phyloP scores from a whole-genome alignment of 2,888 invertebrate genomes.

The Lypha dubia region DNA sequence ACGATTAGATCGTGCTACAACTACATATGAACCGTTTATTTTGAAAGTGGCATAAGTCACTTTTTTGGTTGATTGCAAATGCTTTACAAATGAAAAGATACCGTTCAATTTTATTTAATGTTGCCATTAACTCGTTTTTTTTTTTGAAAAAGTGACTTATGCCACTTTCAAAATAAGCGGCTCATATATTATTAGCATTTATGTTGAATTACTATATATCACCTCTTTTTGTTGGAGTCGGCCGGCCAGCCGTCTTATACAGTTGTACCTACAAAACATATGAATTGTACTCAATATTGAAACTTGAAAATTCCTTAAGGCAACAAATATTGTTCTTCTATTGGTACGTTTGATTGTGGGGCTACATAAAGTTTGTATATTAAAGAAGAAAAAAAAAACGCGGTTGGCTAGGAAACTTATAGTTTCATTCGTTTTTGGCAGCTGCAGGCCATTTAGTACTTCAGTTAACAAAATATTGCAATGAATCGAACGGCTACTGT shows the following conservation, averaged over 20 bases:
- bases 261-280: constrained; percentile 46
- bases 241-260: no score
- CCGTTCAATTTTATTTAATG: no score
- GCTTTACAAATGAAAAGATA: no score
- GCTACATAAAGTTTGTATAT: constrained; percentile 34
- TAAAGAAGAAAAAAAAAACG: constrained; percentile 6
- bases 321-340: constrained; percentile 62
- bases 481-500: constrained; percentile 56
- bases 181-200: no score
- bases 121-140: no score
- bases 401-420: constrained; percentile 44
- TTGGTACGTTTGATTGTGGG: constrained; percentile 12
- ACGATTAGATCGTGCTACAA: no score
- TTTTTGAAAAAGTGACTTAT: no score
- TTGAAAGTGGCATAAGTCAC: no score
- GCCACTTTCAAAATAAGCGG: no score
- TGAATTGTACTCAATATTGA: constrained; percentile 56
- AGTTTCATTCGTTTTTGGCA: constrained; percentile 48
- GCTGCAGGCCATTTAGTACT: constrained; percentile 69
- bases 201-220: no score
- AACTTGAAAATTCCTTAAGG: constrained; percentile 66
- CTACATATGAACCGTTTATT: no score
- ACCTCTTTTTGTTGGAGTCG: constrained; percentile 27
- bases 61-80: no score
- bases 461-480: constrained; percentile 39